A percentile compares a stretch with the other conserved stretches of the same genome.
Conservation (phyloP, 2,797 vertebrate genomes). For the Falco peregrinus region DNA sequence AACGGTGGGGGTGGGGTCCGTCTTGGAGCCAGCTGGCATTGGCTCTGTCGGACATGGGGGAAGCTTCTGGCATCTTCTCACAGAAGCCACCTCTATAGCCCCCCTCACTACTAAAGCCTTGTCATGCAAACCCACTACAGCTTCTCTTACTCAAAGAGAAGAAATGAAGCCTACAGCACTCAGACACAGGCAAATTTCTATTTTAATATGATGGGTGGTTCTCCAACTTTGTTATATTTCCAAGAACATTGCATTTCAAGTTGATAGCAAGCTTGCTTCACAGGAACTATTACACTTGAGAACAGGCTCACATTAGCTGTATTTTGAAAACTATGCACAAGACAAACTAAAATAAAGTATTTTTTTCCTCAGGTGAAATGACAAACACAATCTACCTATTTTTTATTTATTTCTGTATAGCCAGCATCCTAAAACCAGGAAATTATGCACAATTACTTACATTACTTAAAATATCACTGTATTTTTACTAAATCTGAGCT, state of each 20-base stretch:
- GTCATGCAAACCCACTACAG: no score
- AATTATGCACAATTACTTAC: neutral
- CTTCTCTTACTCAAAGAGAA: neutral
- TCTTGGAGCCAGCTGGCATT: no score
- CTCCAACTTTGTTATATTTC: neutral
- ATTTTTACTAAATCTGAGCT: neutral
- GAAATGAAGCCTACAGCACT: neutral
- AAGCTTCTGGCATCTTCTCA: no score
- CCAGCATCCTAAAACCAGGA: neutral
- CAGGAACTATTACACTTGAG: neutral
- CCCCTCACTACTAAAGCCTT: no score
- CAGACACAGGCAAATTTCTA: neutral
- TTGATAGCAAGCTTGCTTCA: rapidly evolving
- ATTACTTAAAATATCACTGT: neutral
- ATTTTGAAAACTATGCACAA: neutral
- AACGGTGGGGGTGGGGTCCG: no score
- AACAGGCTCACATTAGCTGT: neutral
- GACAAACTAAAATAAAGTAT: neutral
- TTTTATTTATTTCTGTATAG: neutral
- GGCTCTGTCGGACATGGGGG: no score
- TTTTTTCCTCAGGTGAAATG: neutral
- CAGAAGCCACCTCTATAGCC: no score
- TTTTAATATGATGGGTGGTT: neutral
- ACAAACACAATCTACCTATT: neutral
- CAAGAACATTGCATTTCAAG: neutral